Base-by-base conservation (phyloP, 1,140 invertebrate species). In the Oreohelix idahoensis region DNA sequence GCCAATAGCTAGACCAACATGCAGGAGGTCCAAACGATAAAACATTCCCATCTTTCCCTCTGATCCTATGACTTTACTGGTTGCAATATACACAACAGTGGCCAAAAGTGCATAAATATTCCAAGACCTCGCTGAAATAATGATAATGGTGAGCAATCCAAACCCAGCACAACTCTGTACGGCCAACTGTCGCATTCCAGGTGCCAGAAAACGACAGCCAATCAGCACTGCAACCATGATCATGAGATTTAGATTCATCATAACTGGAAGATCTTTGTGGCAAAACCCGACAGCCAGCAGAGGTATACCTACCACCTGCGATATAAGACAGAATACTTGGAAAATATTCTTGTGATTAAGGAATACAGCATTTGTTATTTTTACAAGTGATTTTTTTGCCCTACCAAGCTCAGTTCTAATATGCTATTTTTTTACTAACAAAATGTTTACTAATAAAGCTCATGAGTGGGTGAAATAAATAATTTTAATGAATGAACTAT, bases 21-120 rank as follows among this genome's bases (percentile, higher is more conserved):
- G 89, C 11, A 89, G 81, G 23, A 87, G 75, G 73, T 89, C 89
- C 29, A 89, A 85, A 74, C 84, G 81, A 39, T 84, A 85, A 77
- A 89, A 80, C 29, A 85, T 78, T 63, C 83, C n/a, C 29, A 84
- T 80, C 32, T 79, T 73, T 29, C 87, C 87, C 23, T 88, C 84
- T 53, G 81, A 77, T 51, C 85, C 84, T 81, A 87, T 79, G 0
- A 86, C 51, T 39, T 81, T 29, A 39, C 87, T 86, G 75, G 87
- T 70, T 35, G 84, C 66, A 39, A 88, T 79, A 79, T 89, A 89
- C 8, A 84, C n/a, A 17, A 80, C 70, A 63, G 78, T 81, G 35
- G 85, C 89, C 51, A 81, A 49, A 38, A 89, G 45, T 45, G 88
- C 89, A 84, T 82, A 86, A 74, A 86, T 76, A 71, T 89, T 86